A percentile compares a stretch with the other conserved stretches of the same genome.
Evolutionary conservation across 2,113 vertebrate species (phyloP).

Genomic region (Balaeniceps rex): DNA sequence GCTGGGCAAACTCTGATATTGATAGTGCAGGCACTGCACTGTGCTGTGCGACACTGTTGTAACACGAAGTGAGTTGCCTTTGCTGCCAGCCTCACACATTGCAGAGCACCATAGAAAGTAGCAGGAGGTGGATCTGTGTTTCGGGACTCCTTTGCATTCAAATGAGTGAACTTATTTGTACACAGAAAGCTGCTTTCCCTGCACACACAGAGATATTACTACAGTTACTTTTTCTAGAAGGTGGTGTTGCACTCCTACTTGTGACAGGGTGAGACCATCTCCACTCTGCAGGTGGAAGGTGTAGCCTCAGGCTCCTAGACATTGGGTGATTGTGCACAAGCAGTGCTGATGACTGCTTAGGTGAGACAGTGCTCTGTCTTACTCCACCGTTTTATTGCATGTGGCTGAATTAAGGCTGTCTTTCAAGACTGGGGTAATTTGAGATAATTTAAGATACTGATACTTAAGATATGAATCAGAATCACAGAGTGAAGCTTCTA

Average conservation of each 20-base stretch:
- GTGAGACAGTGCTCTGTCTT: background rate
- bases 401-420: background rate
- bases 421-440: background rate
- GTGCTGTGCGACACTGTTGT: fast-evolving
- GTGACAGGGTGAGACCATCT: background rate
- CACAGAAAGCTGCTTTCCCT: background rate
- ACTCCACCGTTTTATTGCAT: background rate
- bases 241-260: background rate
- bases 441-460: background rate
- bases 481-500: background rate
- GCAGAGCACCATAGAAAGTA: background rate
- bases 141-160: background rate
- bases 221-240: background rate
- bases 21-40: background rate
- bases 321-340: background rate
- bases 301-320: background rate
- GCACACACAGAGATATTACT: background rate
- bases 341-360: background rate
- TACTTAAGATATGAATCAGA: background rate
- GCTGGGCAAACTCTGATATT: background rate
- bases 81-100: background rate
- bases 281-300: background rate
- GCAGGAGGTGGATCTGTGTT: background rate
- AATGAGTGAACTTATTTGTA: background rate
- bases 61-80: background rate